Evolutionary conservation across 2,888 invertebrate species (phyloP), one percentile per base, ranked within the genome.

Genomic region (Celastrina argiolus): DNA sequence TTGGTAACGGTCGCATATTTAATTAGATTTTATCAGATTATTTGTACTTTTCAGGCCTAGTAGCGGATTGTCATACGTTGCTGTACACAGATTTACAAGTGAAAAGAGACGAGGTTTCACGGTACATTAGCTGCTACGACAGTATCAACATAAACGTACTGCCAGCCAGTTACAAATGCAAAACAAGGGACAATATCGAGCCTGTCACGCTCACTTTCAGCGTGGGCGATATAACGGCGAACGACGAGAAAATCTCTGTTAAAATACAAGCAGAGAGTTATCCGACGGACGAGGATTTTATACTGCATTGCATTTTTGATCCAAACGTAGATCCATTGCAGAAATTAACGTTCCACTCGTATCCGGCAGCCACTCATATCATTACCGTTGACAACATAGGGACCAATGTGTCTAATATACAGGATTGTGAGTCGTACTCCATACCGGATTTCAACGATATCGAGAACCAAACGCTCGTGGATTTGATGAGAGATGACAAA

Each of bases 41-140:
- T 16, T 26, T 16, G 28, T 70, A 72, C 79, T 74, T 92, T 92
- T 0, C 87, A 96, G 96, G 96, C 74, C 87, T 96, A 63, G 92
- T 93, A 12, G 92, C 93, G 18, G 91, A 93, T 61, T 95, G 95
- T 76, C 93, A 93, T 70, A 94, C 94, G 3, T 85, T 94, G 67
- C 79, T 95, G 39, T 91, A 94, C 72, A 93, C 94, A 61, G 94
- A 94, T 79, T 85, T 95, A 75, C 92, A 93, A 76, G 88, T 94
- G 12, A 92, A 92, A 76, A 84, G 79, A 70, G 87, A 84, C 39
- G 86, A 82, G 14, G 76, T 89, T 7, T 84, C 87, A 10, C 74
- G 78, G 31, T 72, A 85, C n/a, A 79, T 84, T 63, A 82, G 87
- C 68, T 88, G 87, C 66, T 84, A 84, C 69, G 73, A 76, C 65